Evolutionary conservation across 2,888 invertebrate genomes (phyloP).

Genomic region (Anorthoa munda): DNA sequence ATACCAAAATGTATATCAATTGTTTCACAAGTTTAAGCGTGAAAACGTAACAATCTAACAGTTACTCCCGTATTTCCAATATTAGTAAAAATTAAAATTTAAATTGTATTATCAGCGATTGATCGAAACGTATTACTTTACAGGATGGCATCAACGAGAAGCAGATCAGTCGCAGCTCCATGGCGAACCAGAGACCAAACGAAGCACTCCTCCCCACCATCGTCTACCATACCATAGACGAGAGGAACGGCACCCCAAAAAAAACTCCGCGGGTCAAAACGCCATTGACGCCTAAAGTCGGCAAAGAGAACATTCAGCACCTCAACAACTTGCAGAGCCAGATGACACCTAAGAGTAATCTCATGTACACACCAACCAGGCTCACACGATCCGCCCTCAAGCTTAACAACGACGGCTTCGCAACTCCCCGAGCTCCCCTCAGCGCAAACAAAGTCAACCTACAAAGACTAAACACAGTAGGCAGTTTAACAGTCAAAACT

Average conservation of each 20-base stretch:
- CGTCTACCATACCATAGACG: constrained; percentile 70
- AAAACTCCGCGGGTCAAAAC: constrained; percentile 76
- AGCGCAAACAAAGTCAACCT: constrained; percentile 82
- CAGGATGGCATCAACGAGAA: constrained; percentile 89
- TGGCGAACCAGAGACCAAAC: constrained; percentile 77
- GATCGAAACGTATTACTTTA: constrained; percentile 38
- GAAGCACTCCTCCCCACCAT: constrained; percentile 68
- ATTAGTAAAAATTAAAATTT: too few species aligned
- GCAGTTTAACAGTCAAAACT: constrained; percentile 75
- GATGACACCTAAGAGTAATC: constrained; percentile 79
- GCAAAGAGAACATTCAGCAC: constrained; percentile 84
- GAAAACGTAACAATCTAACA: too few species aligned
- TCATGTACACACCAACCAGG: constrained; percentile 82
- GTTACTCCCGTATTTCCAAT: too few species aligned
- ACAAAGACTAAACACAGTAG: constrained; percentile 79
- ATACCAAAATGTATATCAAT: too few species aligned
- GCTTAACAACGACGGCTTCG: constrained; percentile 82
- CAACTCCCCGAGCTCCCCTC: constrained; percentile 85
- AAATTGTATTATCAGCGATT: neutral
- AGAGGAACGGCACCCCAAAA: constrained; percentile 76
- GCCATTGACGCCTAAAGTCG: constrained; percentile 82
- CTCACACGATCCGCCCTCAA: constrained; percentile 85
- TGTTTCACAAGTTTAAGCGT: too few species aligned
- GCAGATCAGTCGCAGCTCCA: constrained; percentile 90
- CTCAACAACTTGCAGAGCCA: constrained; percentile 56